Conservation (phyloP, 2,888 invertebrate species). For the Drosophila paucipuncta region DNA sequence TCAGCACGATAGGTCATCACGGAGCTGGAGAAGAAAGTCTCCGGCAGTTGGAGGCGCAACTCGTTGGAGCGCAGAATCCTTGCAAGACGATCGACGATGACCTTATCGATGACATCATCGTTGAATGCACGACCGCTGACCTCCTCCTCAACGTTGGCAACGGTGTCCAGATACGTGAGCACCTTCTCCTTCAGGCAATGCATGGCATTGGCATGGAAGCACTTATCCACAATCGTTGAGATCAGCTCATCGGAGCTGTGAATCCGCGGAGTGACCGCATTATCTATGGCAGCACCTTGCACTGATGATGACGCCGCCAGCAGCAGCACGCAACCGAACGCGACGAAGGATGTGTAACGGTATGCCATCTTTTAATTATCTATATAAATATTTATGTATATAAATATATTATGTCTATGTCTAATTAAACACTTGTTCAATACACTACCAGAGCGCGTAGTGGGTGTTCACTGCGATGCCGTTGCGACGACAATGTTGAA, state of each 20-base stretch:
- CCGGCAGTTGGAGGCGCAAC: constrained; percentile 90
- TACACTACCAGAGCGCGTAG: constrained; percentile 74
- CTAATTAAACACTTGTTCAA: constrained; percentile 34
- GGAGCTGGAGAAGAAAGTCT: constrained; percentile 89
- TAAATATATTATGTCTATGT: not conserved
- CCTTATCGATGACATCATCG: constrained; percentile 89
- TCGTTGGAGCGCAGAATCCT: constrained; percentile 91
- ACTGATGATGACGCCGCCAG: constrained; percentile 85
- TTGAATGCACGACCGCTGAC: constrained; percentile 87
- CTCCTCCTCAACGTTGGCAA: constrained; percentile 88
- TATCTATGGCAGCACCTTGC: constrained; percentile 86
- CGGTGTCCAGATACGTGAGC: constrained; percentile 90
- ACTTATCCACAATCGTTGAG: constrained; percentile 90
- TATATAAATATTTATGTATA: constrained; percentile 13
- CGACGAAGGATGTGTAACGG: constrained; percentile 86
- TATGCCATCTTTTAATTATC: constrained; percentile 75
- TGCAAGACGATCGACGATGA: constrained; percentile 90
- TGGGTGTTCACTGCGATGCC: constrained; percentile 80
- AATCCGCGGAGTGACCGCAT: constrained; percentile 87
- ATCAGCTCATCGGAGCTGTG: constrained; percentile 89
- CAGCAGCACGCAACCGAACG: constrained; percentile 86
- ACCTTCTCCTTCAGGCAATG: constrained; percentile 92
- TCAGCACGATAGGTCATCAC: constrained; percentile 89
- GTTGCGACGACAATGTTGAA: constrained; percentile 85
- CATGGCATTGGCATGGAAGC: constrained; percentile 89